A percentile compares a stretch with the other conserved stretches of the same genome.
These are phyloP conservation scores for Sprattus sprattus DNA, from an alignment of 2,113 vertebrate genomes.

Conservation along the genomic window DNA sequence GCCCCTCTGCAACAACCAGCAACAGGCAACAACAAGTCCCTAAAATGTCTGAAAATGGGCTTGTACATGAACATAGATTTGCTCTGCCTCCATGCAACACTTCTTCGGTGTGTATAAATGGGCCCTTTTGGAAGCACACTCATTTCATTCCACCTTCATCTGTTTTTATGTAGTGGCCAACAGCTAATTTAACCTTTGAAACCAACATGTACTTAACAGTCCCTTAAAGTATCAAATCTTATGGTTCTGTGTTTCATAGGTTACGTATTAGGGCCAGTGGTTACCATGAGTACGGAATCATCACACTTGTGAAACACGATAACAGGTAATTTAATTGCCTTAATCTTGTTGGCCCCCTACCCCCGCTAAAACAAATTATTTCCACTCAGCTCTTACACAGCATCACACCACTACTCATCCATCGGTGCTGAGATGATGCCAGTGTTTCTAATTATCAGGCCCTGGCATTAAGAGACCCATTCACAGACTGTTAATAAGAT, in stretches of 20 bases:
- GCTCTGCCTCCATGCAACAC: not conserved
- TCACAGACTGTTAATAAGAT: not conserved
- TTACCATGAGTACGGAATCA: not conserved
- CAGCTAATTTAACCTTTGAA: not conserved
- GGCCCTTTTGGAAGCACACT: not conserved
- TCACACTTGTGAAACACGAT: not conserved
- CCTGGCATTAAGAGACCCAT: not conserved
- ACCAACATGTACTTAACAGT: too few relatives aligned
- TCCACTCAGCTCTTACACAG: not conserved
- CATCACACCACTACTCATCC: not conserved
- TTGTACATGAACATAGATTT: not conserved
- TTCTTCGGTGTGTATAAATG: not conserved
- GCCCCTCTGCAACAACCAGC: not conserved
- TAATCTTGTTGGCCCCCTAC: not conserved
- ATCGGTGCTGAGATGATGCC: not conserved
- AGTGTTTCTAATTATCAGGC: not conserved
- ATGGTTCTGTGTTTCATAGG: not conserved
- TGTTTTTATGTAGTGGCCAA: not conserved
- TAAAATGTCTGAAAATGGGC: not conserved
- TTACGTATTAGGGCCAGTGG: not conserved
- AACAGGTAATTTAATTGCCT: not conserved
- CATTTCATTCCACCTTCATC: not conserved
- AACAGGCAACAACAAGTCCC: not conserved
- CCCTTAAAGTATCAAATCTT: not conserved
- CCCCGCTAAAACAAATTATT: not conserved